A percentile compares a stretch with the other conserved stretches of the same genome.
phyloP scores from a whole-genome alignment of 2,888 invertebrate genomes.

The Hypena proboscidalis region DNA sequence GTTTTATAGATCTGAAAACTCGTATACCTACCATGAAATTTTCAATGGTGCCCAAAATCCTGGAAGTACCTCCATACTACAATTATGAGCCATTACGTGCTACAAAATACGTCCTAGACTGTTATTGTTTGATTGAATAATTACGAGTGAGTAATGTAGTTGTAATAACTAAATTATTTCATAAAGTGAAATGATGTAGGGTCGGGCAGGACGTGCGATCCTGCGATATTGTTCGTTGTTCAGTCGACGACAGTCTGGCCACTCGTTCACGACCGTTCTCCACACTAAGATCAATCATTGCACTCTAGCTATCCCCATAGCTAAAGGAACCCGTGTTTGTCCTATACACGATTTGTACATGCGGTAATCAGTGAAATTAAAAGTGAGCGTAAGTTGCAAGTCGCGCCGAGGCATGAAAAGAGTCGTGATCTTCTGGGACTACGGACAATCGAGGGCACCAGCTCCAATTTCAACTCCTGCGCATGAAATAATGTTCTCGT shows the following conservation, averaged over 20 bases:
- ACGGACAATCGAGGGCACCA: slow-evolving; percentile 21
- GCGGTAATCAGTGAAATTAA: slow-evolving; percentile 12
- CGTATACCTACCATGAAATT: too few relatives aligned
- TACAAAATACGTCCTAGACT: slow-evolving; percentile 24
- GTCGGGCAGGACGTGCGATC: slow-evolving; percentile 70
- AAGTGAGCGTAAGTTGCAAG: slow-evolving; percentile 15
- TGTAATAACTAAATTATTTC: slow-evolving; percentile 60
- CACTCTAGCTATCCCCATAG: slow-evolving; percentile 12
- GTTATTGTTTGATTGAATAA: slow-evolving; percentile 43
- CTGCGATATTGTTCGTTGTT: slow-evolving; percentile 67
- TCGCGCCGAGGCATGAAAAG: slow-evolving; percentile 62
- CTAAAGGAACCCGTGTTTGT: slow-evolving; percentile 12
- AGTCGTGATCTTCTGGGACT: slow-evolving; percentile 26
- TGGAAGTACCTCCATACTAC: too few relatives aligned
- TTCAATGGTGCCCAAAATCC: too few relatives aligned
- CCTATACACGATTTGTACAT: slow-evolving; percentile 1
- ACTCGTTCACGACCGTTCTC: slow-evolving; percentile 52
- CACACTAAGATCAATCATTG: slow-evolving; percentile 35
- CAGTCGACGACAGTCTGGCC: slow-evolving; percentile 61
- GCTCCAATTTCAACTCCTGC: slow-evolving; percentile 26
- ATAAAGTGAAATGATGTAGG: slow-evolving; percentile 65
- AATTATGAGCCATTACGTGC: slow-evolving; percentile 18
- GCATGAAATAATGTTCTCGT: slow-evolving; percentile 57
- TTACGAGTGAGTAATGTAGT: slow-evolving; percentile 42
- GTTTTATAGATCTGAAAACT: too few relatives aligned